Evolutionary conservation across 2,888 invertebrate genomes (phyloP), one percentile per base, ranked within the genome.

Genomic region (Zelleria hepariella): DNA sequence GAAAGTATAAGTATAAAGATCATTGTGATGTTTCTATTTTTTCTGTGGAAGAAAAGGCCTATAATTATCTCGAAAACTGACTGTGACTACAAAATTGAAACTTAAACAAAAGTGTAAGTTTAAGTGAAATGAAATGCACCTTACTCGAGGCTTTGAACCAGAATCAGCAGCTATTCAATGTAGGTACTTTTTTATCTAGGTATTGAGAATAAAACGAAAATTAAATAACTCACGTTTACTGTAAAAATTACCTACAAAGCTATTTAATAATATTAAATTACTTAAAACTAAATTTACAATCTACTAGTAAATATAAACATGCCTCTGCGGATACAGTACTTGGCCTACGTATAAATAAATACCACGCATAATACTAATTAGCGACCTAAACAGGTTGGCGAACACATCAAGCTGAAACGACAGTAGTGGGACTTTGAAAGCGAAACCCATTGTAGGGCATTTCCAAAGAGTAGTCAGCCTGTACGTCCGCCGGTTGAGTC

Each of bases 361-460:
- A 58, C 73, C 68, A 62, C 66, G 70, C 48, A 87, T 65, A 61
- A 80, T 70, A 63, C 74, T 66, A 63, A 77, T 80, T 56, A 88
- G 64, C 21, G 78, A 68, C 58, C 74, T 69, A 62, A 86, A 77
- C 24, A 88, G 69, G 60, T 69, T 69, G 18, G 76, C 61, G 60
- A 87, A 82, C 49, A 82, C 71, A 67, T 85, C 78, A 87, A 87
- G 86, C 66, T 86, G 86, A 77, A 88, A 88, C 66, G 81, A 86
- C 70, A 87, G 86, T 67, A 88, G 80, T 68, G 87, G 87, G 77
- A 86, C 75, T 82, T 86, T 86, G 87, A 88, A 86, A 87, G 67
- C 72, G 84, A 77, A 89, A 78, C 67, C 84, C 75, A 80, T 89
- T 88, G 65, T 82, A 87, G 8, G 89, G 89, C 27, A 89, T 67